Percentiles rank a stretch among this genome's conserved stretches.
Evolutionary conservation across 2,888 invertebrate genomes (phyloP).

Genomic region (Lampropteryx suffumata): DNA sequence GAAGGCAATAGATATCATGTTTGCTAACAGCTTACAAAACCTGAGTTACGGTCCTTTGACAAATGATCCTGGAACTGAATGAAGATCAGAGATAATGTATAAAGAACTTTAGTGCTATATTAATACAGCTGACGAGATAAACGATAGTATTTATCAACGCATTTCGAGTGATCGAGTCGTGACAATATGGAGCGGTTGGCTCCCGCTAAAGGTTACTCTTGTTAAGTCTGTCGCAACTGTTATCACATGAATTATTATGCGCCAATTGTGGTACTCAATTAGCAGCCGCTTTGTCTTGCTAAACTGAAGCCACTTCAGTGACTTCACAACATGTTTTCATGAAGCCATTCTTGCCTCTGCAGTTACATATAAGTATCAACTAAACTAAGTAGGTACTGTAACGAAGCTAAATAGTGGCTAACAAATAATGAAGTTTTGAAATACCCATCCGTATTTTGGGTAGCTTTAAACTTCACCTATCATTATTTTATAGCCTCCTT

Average conservation of each 20-base stretch:
- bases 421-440: too few relatives aligned
- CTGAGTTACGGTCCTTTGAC: conserved; percentile 61
- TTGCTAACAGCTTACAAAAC: conserved; percentile 72
- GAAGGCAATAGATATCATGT: conserved; percentile 69
- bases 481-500: too few relatives aligned
- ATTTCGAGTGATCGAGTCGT: conserved; percentile 62
- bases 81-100: conserved; percentile 23
- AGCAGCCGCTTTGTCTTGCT: conserved; percentile 28
- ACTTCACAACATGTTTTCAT: too few relatives aligned
- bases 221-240: conserved; percentile 72
- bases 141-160: conserved; percentile 67
- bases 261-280: conserved; percentile 26
- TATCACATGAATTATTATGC: conserved; percentile 57
- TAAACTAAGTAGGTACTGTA: too few relatives aligned
- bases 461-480: too few relatives aligned
- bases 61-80: conserved; percentile 50
- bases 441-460: too few relatives aligned
- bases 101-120: conserved; percentile 40
- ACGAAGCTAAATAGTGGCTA: too few relatives aligned
- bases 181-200: conserved; percentile 72
- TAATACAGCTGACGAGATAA: conserved; percentile 59
- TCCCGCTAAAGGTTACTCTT: conserved; percentile 78
- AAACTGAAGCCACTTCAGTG: conserved; percentile 2
- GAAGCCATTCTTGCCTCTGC: too few relatives aligned
- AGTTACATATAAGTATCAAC: too few relatives aligned